Evolutionary conservation across 2,888 invertebrate species (phyloP).

Genomic region (Azorinus chamasolen): DNA sequence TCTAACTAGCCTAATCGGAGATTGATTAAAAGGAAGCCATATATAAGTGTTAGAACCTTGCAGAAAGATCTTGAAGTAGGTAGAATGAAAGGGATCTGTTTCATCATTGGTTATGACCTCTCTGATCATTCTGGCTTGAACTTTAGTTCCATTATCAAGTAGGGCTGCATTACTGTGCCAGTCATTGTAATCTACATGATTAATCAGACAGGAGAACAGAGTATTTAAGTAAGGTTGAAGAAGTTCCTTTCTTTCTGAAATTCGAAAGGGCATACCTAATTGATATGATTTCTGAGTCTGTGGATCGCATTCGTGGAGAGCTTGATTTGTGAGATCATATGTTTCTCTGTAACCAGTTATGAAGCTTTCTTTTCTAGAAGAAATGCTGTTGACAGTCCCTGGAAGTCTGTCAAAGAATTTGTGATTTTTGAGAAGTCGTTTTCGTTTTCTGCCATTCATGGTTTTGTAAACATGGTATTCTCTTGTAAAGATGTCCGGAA

Average conservation of each 20-base stretch:
- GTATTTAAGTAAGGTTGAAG: constrained; percentile 2
- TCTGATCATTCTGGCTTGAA: constrained; percentile 8
- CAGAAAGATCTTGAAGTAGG: neutral
- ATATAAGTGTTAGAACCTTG: neutral
- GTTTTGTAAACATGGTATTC: constrained; percentile 10
- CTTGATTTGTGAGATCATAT: constrained; percentile 1
- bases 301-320: neutral
- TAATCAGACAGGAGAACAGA: neutral
- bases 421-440: constrained; percentile 5
- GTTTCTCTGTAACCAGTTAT: neutral
- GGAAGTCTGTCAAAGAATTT: constrained; percentile 11
- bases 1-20: neutral
- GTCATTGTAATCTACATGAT: neutral
- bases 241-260: neutral
- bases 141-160: constrained; percentile 6
- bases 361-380: neutral
- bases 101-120: constrained; percentile 9
- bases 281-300: neutral
- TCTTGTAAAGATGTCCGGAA: too few species aligned
- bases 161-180: neutral
- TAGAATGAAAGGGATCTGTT: too few species aligned
- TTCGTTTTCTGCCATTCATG: constrained; percentile 17
- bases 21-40: constrained; percentile 2
- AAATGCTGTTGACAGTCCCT: neutral
- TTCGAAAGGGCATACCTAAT: neutral